phyloP scores from a whole-genome alignment of 2,797 vertebrate species.

The Coreius guichenoti region DNA sequence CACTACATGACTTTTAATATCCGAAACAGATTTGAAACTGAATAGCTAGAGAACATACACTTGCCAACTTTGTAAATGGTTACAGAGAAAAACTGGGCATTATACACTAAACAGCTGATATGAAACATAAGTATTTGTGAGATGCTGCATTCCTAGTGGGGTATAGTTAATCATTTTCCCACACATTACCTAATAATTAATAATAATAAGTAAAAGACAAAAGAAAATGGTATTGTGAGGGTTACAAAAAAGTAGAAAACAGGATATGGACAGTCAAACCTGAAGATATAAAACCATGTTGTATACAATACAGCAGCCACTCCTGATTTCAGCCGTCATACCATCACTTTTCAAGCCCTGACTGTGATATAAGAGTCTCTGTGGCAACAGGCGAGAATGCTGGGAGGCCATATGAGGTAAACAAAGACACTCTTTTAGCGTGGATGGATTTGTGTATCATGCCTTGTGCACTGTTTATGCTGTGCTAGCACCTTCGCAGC shows the following conservation, averaged over 20 bases:
- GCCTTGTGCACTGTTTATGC: conserved; percentile 63
- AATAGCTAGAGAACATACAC: too few relatives aligned
- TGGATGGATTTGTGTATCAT: conserved; percentile 58
- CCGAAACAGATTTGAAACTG: not conserved
- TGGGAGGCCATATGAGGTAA: conserved; percentile 46
- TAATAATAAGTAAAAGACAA: not conserved
- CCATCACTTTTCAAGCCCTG: not conserved
- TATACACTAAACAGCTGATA: not conserved
- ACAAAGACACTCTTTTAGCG: conserved; percentile 9
- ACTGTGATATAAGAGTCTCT: conserved; percentile 22
- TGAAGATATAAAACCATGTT: not conserved
- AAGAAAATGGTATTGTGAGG: not conserved
- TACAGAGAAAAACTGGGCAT: not conserved
- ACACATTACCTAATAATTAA: not conserved
- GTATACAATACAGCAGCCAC: not conserved
- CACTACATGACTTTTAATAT: not conserved
- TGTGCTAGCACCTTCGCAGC: conserved; percentile 46
- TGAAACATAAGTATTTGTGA: not conserved
- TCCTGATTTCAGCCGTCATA: conserved; percentile 4
- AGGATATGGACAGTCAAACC: not conserved
- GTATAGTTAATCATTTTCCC: not conserved
- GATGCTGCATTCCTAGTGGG: not conserved
- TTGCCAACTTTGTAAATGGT: not conserved
- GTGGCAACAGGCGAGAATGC: conserved; percentile 20
- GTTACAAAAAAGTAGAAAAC: not conserved